Conservation (phyloP, 64 coral and sea anemone species). For the Montipora capricornis region DNA sequence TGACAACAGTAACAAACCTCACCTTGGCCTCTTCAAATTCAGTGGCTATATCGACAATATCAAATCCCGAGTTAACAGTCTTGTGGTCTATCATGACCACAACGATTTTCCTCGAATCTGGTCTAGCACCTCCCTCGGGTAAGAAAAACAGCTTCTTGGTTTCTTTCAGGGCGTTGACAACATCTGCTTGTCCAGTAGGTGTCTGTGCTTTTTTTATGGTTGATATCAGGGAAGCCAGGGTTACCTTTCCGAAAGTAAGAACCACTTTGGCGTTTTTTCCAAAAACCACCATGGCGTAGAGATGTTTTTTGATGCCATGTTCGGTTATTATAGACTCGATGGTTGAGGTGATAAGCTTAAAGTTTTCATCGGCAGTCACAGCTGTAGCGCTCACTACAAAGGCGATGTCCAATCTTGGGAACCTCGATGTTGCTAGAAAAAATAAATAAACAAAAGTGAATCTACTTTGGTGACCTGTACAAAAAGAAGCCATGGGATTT, state of each 20-base stretch:
- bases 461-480: no score
- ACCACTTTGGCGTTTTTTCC: constrained; percentile 12
- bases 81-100: constrained; percentile 79
- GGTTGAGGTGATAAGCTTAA: constrained; percentile 61
- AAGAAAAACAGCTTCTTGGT: constrained; percentile 66
- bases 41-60: constrained; percentile 16
- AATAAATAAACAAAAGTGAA: neutral
- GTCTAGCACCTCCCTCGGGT: constrained; percentile 38
- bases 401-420: constrained; percentile 75
- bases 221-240: neutral
- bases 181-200: constrained; percentile 33
- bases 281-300: constrained; percentile 56
- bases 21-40: constrained; percentile 59
- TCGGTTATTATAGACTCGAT: constrained; percentile 73
- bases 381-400: constrained; percentile 76
- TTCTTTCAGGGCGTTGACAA: constrained; percentile 54
- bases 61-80: constrained; percentile 45
- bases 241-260: neutral
- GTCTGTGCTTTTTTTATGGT: neutral
- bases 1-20: constrained; percentile 74
- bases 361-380: constrained; percentile 42
- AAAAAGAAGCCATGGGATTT: no score
- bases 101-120: constrained; percentile 71
- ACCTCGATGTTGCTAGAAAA: constrained; percentile 40
- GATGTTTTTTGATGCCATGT: constrained; percentile 82